Conservation (phyloP, 2,888 invertebrate species). For the Coenonympha arcania region DNA sequence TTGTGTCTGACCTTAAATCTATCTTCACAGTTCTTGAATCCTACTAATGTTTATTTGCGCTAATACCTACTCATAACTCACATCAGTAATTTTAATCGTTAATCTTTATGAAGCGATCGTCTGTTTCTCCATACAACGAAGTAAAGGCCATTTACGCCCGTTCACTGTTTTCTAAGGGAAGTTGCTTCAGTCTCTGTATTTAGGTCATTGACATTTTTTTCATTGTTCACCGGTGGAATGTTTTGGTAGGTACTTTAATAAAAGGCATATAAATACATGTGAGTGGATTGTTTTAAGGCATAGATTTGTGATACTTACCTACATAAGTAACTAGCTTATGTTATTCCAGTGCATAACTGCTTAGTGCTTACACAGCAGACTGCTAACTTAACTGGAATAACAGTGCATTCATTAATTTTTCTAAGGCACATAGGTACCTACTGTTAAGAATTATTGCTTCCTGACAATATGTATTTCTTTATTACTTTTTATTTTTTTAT, state of each 20-base stretch:
- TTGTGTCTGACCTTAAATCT: not conserved
- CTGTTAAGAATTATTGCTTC: too few relatives aligned
- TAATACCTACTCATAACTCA: conserved; percentile 3
- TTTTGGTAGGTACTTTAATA: not conserved
- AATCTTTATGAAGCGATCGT: conserved; percentile 19
- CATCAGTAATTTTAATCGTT: conserved; percentile 5
- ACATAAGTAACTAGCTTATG: too few relatives aligned
- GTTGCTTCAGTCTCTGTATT: conserved; percentile 32
- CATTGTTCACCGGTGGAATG: not conserved
- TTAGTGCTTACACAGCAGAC: too few relatives aligned
- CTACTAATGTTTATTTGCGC: not conserved
- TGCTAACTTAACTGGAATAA: too few relatives aligned
- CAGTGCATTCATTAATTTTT: too few relatives aligned
- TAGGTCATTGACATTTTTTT: conserved; percentile 13
- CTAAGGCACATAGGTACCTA: too few relatives aligned
- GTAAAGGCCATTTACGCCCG: conserved; percentile 26
- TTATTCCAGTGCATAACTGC: too few relatives aligned
- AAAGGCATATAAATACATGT: too few relatives aligned
- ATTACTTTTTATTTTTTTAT: too few relatives aligned
- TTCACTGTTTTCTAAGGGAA: conserved; percentile 37
- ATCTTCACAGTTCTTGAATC: not conserved
- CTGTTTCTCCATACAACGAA: conserved; percentile 19
- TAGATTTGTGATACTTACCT: too few relatives aligned
- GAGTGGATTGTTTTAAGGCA: too few relatives aligned
- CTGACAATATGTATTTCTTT: too few relatives aligned